Conservation (phyloP, 1,140 invertebrate genomes). For the Archivesica marissinica region DNA sequence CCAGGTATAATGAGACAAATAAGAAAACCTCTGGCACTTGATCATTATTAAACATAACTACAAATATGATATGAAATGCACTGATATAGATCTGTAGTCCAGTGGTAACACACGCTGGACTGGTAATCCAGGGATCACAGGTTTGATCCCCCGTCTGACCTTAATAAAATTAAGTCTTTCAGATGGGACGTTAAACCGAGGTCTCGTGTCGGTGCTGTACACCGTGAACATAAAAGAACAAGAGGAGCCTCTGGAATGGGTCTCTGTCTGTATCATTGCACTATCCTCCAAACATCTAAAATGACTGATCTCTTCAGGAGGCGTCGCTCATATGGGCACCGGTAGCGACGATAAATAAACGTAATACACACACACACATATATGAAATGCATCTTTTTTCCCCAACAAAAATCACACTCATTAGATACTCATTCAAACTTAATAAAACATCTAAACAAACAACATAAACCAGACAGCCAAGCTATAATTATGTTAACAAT, state of each 20-base stretch:
- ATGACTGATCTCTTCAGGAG: neutral
- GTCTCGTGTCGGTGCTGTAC: too few relatives aligned
- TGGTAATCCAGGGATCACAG: too few relatives aligned
- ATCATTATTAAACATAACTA: too few relatives aligned
- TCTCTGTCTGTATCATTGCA: neutral
- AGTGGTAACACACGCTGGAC: too few relatives aligned
- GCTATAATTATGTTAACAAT: conserved; percentile 26
- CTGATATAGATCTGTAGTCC: too few relatives aligned
- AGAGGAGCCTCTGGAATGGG: neutral
- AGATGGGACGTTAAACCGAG: too few relatives aligned
- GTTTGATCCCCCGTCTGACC: too few relatives aligned
- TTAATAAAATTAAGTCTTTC: too few relatives aligned
- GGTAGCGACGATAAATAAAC: neutral
- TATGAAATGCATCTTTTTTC: neutral
- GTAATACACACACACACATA: neutral
- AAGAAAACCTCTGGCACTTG: too few relatives aligned
- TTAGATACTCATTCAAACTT: conserved; percentile 15
- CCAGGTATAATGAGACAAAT: too few relatives aligned
- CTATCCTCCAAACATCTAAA: neutral
- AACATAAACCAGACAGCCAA: conserved; percentile 3
- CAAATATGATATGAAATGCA: too few relatives aligned
- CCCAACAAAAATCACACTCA: neutral
- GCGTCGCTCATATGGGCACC: neutral
- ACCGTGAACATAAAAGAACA: too few relatives aligned
- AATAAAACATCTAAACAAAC: neutral